A percentile compares a stretch with the other conserved stretches of the same genome.
These are phyloP conservation scores for Vanessa atalanta DNA, from an alignment of 1,140 invertebrate species.

Conservation along the genomic window DNA sequence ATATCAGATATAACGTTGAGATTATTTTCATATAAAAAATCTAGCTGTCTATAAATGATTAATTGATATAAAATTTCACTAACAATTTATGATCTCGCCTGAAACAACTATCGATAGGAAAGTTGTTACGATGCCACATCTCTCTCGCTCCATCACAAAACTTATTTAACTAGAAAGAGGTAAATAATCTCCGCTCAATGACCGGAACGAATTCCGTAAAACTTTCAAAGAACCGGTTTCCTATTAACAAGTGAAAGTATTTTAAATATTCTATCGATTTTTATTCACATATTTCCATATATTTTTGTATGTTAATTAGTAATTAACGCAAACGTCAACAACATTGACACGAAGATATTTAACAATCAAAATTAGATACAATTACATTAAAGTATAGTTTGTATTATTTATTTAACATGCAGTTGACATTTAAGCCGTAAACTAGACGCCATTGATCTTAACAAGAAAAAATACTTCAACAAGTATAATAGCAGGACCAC, in stretches of 20 bases:
- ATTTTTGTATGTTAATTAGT: background rate
- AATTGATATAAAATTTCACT: conserved; percentile 12
- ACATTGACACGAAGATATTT: background rate
- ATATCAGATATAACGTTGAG: no score
- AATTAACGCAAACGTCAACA: background rate
- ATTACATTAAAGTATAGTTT: no score
- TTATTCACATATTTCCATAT: background rate
- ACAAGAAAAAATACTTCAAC: no score
- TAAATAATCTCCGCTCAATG: conserved; percentile 18
- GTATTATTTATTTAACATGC: no score
- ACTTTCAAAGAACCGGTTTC: conserved; percentile 24
- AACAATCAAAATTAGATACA: no score
- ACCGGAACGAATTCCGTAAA: conserved; percentile 23
- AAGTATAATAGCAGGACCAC: no score
- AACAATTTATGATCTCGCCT: conserved; percentile 3
- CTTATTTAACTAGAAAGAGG: conserved; percentile 10
- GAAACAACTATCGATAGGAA: conserved; percentile 8
- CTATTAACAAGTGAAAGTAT: conserved; percentile 24
- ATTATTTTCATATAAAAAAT: background rate
- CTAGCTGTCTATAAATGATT: background rate
- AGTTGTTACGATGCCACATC: background rate
- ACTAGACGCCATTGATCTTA: no score
- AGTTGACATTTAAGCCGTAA: no score
- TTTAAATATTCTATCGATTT: conserved; percentile 16
- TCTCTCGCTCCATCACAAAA: background rate